Evolutionary conservation across 2,888 invertebrate genomes (phyloP).

Genomic region (Hirtodrosophila trivittata): DNA sequence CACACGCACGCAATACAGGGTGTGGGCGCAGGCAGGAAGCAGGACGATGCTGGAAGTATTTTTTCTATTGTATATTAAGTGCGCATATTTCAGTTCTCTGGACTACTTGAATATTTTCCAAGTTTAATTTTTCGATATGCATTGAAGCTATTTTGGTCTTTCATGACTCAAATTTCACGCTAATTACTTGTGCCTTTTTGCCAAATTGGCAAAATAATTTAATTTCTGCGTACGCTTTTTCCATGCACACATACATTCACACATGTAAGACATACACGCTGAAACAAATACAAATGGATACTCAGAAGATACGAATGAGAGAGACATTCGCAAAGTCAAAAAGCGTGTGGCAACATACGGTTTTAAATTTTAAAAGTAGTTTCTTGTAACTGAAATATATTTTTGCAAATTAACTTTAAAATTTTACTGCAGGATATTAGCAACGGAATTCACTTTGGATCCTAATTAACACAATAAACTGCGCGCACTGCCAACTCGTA

Average conservation of each 20-base stretch:
- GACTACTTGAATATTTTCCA: constrained; percentile 5
- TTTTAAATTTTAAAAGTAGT: constrained; percentile 3
- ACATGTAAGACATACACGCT: constrained; percentile 31
- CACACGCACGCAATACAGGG: constrained; percentile 10
- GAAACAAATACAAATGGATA: constrained; percentile 40
- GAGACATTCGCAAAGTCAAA: constrained; percentile 5
- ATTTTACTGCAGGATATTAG: constrained; percentile 25
- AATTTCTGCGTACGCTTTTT: constrained; percentile 63
- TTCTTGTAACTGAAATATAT: background rate
- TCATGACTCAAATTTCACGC: constrained; percentile 62
- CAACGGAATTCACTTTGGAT: constrained; percentile 26
- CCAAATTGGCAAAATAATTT: constrained; percentile 78
- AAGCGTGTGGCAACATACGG: constrained; percentile 29
- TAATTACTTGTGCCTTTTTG: constrained; percentile 50
- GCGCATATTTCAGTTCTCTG: background rate
- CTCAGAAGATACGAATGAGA: constrained; percentile 20
- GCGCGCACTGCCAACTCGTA: constrained; percentile 53
- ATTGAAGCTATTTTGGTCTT: background rate
- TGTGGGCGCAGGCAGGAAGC: background rate
- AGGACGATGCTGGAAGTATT: constrained; percentile 68
- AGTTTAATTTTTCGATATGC: constrained; percentile 11
- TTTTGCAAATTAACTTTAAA: constrained; percentile 21
- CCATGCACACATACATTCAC: constrained; percentile 35
- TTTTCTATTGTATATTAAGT: constrained; percentile 15
- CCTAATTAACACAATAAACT: constrained; percentile 41